These are phyloP conservation scores for Todiramphus saurophagus DNA, from an alignment of 2,113 vertebrate species.

Conservation along the genomic window DNA sequence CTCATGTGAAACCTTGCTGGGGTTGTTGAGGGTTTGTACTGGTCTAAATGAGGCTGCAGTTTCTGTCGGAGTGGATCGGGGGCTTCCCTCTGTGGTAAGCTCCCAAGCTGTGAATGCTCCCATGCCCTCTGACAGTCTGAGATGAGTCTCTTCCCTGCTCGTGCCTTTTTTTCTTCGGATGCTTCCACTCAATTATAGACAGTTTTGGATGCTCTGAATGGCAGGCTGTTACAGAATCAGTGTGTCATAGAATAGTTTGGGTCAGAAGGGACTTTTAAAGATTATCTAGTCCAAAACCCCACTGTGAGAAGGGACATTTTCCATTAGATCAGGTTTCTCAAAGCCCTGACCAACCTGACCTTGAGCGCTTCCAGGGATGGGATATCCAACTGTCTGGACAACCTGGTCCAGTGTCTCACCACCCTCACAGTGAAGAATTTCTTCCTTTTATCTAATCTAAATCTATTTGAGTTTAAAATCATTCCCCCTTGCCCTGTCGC, in stretches of 20 bases:
- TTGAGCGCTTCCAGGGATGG: background rate
- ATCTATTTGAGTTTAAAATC: background rate
- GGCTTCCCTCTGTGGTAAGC: background rate
- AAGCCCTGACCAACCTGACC: background rate
- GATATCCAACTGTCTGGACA: background rate
- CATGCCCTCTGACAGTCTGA: accelerated
- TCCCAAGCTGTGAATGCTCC: background rate
- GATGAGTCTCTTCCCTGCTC: background rate
- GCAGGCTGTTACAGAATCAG: accelerated
- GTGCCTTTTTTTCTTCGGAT: background rate
- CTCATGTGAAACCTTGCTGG: background rate
- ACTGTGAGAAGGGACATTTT: background rate
- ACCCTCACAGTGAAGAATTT: background rate
- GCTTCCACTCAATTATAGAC: accelerated
- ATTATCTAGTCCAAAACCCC: background rate
- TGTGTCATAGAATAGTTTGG: background rate
- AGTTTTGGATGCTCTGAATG: background rate
- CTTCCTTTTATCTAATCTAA: background rate
- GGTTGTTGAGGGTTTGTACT: background rate
- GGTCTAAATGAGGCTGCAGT: background rate
- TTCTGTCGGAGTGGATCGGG: accelerated
- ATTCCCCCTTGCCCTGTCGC: background rate
- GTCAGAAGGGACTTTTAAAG: background rate
- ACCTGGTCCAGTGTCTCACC: background rate
- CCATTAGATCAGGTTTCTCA: accelerated